Base-by-base conservation (phyloP, 2,888 invertebrate genomes). In the Nomada goodeniana region DNA sequence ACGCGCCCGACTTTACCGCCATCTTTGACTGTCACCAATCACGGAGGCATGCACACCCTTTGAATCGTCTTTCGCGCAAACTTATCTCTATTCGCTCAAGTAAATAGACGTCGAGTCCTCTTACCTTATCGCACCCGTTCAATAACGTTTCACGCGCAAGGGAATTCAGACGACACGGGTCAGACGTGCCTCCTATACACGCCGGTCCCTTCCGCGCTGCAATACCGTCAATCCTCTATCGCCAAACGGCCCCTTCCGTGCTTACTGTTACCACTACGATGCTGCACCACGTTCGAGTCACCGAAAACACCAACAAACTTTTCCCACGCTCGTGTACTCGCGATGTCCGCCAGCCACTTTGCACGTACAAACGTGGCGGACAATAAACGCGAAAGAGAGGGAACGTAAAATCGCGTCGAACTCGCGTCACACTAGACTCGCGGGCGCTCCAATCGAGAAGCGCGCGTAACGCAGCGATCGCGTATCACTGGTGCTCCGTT, bases 271-370 rank as follows among this genome's bases (percentile, higher is more conserved):
- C 11, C 65, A 55, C 68, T 57, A 15, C 4, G 15, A 18, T 50
- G 50, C 36, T 50, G 9, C 64, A 55, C 69, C 64, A 59, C n/a
- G 47, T 73, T 26, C 76, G 59, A 50, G 50, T 67, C 61, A 60
- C 61, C 26, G 69, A 67, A 60, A 71, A 73, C 47, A 77, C 74
- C 70, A 77, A 78, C 71, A 76, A 69, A 83, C 55, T 73, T 42
- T 7, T 29, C 44, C 59, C 13, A 2, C 9, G 26, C 1, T 11
- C 13, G 9, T 26, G 23, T 52, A 23, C 44, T 18, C 59, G 53
- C 69, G 76, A 67, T 47, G 60, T n/a, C 52, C 29, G 20, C 29
- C 18, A 50, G 23, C 47, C 64, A 68, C 47, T 20, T 59, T 50
- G 5, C 13, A 26, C 52, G 47, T 10, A 36, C 18, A 23, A 61